A percentile compares a stretch with the other conserved stretches of the same genome.
phyloP scores from a whole-genome alignment of 2,113 vertebrate species.

The Boleophthalmus pectinirostris region DNA sequence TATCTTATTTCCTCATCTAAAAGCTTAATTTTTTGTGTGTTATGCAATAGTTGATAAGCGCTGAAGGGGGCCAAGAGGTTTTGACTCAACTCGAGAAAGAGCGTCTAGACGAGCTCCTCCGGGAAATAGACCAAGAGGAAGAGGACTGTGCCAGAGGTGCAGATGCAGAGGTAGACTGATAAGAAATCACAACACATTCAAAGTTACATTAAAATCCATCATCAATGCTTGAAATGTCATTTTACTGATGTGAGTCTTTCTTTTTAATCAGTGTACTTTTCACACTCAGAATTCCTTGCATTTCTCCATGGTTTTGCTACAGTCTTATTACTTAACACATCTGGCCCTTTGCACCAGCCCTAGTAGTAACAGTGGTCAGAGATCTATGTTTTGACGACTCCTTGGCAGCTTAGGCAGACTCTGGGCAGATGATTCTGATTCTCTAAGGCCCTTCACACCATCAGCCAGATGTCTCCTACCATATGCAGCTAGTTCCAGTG shows the following conservation, averaged over 20 bases:
- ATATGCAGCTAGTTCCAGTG: constrained; percentile 28
- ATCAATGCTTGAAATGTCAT: background rate
- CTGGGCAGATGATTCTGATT: constrained; percentile 16
- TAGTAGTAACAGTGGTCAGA: constrained; percentile 33
- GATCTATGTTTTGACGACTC: constrained; percentile 41
- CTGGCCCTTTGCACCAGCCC: constrained; percentile 3
- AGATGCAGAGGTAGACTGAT: constrained; percentile 61
- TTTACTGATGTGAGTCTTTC: background rate
- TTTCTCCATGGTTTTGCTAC: background rate
- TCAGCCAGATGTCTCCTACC: constrained; percentile 54
- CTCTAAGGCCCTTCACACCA: constrained; percentile 33
- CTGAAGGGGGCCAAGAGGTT: constrained; percentile 72
- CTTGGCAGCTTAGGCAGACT: constrained; percentile 32
- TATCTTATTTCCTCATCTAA: background rate
- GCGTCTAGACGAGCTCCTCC: constrained; percentile 83
- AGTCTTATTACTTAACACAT: constrained; percentile 2
- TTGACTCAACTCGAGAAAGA: constrained; percentile 84
- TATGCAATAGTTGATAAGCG: constrained; percentile 80
- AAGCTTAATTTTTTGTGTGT: constrained; percentile 21
- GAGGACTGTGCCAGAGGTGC: constrained; percentile 69
- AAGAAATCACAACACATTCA: constrained; percentile 56
- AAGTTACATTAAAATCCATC: background rate
- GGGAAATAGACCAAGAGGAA: constrained; percentile 75
- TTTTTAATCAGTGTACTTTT: background rate
- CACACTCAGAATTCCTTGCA: background rate